These are phyloP conservation scores for Cabera pusaria DNA, from an alignment of 2,888 invertebrate genomes.

Conservation along the genomic window DNA sequence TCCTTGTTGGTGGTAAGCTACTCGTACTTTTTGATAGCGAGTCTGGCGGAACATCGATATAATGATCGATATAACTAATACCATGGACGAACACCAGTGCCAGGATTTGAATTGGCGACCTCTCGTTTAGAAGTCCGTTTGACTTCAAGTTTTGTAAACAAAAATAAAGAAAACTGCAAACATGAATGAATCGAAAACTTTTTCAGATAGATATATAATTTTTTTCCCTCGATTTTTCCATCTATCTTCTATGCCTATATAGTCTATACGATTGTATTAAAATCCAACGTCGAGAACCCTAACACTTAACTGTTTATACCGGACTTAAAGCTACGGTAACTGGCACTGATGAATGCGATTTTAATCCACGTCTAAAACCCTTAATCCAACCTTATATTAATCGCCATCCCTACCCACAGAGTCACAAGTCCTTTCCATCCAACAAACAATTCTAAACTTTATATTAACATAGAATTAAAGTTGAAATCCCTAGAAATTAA, in stretches of 20 bases:
- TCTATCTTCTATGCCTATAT: no score
- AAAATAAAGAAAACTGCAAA: no score
- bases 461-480: conserved; percentile 36
- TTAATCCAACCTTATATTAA: conserved; percentile 81
- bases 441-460: conserved; percentile 54
- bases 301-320: conserved; percentile 83
- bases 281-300: conserved; percentile 71
- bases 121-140: no score
- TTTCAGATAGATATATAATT: no score
- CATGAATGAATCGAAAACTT: no score
- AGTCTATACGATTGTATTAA: conserved; percentile 58
- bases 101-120: no score
- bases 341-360: conserved; percentile 89
- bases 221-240: conserved; percentile 12
- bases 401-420: conserved; percentile 79
- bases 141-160: no score
- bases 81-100: no score
- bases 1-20: no score
- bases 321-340: conserved; percentile 73
- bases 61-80: no score
- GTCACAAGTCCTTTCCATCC: conserved; percentile 54
- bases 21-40: no score
- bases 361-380: conserved; percentile 86
- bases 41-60: no score
- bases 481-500: conserved; percentile 35